A percentile compares a stretch with the other conserved stretches of the same genome.
Evolutionary conservation across 1,140 invertebrate species (phyloP).

Genomic region (Drosophila subpulchrella): DNA sequence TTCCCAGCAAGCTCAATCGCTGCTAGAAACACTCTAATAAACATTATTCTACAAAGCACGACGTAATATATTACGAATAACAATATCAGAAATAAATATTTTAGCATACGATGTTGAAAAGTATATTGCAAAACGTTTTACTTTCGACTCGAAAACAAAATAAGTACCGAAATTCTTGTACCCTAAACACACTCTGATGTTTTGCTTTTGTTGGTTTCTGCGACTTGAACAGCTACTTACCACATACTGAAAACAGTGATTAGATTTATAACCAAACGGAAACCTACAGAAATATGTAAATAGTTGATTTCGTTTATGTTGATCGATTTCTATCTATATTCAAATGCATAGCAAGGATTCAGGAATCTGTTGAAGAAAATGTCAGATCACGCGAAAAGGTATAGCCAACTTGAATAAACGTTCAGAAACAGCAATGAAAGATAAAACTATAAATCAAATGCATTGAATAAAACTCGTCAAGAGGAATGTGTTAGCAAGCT

Average conservation of each 20-base stretch:
- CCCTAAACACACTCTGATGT: slow-evolving; percentile 20
- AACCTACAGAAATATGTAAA: slow-evolving; percentile 51
- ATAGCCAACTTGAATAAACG: slow-evolving; percentile 36
- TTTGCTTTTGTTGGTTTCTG: slow-evolving; percentile 33
- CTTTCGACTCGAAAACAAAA: slow-evolving; percentile 41
- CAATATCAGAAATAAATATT: slow-evolving; percentile 64
- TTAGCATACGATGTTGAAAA: slow-evolving; percentile 54
- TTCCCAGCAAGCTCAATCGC: slow-evolving; percentile 40
- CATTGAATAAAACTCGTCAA: slow-evolving; percentile 80
- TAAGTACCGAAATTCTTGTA: slow-evolving; percentile 16
- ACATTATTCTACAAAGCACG: slow-evolving; percentile 56
- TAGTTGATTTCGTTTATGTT: slow-evolving; percentile 68
- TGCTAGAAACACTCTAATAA: slow-evolving; percentile 44
- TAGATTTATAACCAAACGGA: slow-evolving; percentile 20
- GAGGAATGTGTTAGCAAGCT: slow-evolving; percentile 81
- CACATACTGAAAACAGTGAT: slow-evolving; percentile 7
- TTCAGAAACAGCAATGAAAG: slow-evolving; percentile 23
- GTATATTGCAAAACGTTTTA: slow-evolving; percentile 34
- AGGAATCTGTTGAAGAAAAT: slow-evolving; percentile 47
- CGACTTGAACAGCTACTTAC: neutral
- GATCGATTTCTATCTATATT: slow-evolving; percentile 53
- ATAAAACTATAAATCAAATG: slow-evolving; percentile 60
- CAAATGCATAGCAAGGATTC: slow-evolving; percentile 45
- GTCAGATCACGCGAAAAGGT: slow-evolving; percentile 38
- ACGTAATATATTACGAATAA: slow-evolving; percentile 40